Percentiles rank a stretch among this genome's conserved stretches.
These are phyloP conservation scores for Drosophila pectinifera DNA, from an alignment of 1,140 invertebrate species.

Conservation along the genomic window DNA sequence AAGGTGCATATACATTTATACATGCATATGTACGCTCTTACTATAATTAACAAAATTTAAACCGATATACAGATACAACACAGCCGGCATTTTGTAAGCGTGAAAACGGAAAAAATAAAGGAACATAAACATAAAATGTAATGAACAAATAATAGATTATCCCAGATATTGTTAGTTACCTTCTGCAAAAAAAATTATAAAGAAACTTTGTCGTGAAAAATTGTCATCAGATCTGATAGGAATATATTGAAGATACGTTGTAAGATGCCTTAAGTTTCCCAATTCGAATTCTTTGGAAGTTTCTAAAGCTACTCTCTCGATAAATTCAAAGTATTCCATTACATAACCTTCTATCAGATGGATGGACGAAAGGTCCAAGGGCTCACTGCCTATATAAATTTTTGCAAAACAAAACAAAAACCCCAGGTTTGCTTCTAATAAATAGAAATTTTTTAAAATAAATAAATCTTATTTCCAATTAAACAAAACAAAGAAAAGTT, in stretches of 20 bases:
- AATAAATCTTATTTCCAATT: slow-evolving; percentile 50
- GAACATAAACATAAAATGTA: slow-evolving; percentile 33
- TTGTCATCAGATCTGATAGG: slow-evolving; percentile 46
- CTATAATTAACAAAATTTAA: slow-evolving; percentile 84
- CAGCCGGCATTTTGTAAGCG: slow-evolving; percentile 55
- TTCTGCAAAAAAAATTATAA: slow-evolving; percentile 20
- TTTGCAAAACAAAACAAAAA: slow-evolving; percentile 16
- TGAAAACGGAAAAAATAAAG: slow-evolving; percentile 24
- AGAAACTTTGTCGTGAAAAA: slow-evolving; percentile 20
- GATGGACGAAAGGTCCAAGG: slow-evolving; percentile 24
- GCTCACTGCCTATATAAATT: slow-evolving; percentile 22
- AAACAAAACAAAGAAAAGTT: slow-evolving; percentile 22
- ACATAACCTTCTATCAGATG: slow-evolving; percentile 33
- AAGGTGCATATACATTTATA: slow-evolving; percentile 46
- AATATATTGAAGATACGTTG: slow-evolving; percentile 38
- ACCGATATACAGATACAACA: slow-evolving; percentile 50
- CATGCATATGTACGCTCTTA: slow-evolving; percentile 51
- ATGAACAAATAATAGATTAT: slow-evolving; percentile 42
- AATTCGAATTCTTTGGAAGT: slow-evolving; percentile 28
- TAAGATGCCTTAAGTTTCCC: slow-evolving; percentile 46
- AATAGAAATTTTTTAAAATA: slow-evolving; percentile 50
- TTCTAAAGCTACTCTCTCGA: slow-evolving; percentile 21
- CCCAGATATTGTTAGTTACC: slow-evolving; percentile 44
- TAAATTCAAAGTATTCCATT: slow-evolving; percentile 43
- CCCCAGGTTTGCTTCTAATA: slow-evolving; percentile 42